Evolutionary conservation across 2,888 invertebrate species (phyloP), one percentile per base, ranked within the genome.

Genomic region (Hyposoter dolosus): DNA sequence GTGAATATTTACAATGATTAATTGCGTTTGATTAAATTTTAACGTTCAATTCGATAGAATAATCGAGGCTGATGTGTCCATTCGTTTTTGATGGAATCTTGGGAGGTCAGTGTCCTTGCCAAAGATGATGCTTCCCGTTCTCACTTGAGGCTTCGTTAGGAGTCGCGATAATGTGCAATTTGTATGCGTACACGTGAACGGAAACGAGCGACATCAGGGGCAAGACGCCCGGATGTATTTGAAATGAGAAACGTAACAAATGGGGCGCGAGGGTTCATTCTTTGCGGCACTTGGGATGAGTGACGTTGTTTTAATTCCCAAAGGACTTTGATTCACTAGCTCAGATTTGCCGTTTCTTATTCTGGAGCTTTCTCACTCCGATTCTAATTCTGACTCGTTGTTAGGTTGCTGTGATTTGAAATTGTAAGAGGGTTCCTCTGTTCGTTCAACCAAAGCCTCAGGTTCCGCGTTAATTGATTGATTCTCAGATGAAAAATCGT

Each of bases 221-320:
- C 7, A 28, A 60, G 43, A 28, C 28, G 28, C 45, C 23, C 47
- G 45, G 60, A n/a, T 50, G 60, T 69, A 60, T 66, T 60, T 35
- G 17, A 65, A 78, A 65, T 65, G 80, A 53, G 23, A 63, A 82
- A 47, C 47, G 45, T 56, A 71, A 32, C 45, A 65, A 50, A 74
- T 60, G 40, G 68, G 47, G 74, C 53, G 47, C 74, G 23, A 28
- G 68, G 12, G 10, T 15, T 23, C 47, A n/a, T 71, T n/a, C 47
- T 69, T 43, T 40, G 43, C 28, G 76, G 66, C 81, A 69, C 47
- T 80, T 76, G 45, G 71, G 45, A 75, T 76, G 76, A 76, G 76
- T 28, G 56, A 72, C 68, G 76, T 23, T 63, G 45, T 45, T 43
- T 40, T 63, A 80, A 84, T 81, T 81, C 80, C 80, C 23, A 45